These are phyloP conservation scores for Torymus texanus DNA, from an alignment of 2,888 invertebrate species.

Conservation along the genomic window DNA sequence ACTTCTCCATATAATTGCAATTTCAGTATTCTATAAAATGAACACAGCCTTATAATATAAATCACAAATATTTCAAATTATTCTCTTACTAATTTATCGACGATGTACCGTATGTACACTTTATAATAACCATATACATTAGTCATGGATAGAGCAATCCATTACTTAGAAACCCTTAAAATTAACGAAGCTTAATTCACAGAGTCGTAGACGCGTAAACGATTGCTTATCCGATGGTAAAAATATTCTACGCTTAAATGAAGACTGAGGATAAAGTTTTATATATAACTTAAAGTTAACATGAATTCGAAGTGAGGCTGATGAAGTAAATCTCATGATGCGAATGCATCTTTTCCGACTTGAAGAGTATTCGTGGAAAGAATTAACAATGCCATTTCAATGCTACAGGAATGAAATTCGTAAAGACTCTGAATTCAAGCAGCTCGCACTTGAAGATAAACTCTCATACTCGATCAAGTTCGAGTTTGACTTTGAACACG, in stretches of 20 bases:
- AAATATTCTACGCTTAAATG: constrained; percentile 38
- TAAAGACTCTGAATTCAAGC: background rate
- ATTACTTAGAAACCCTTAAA: constrained; percentile 41
- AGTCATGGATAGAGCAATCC: constrained; percentile 23
- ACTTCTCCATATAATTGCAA: constrained; percentile 55
- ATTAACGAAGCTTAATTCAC: constrained; percentile 41
- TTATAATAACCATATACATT: constrained; percentile 49
- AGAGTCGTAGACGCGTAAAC: constrained; percentile 17
- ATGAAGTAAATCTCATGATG: constrained; percentile 32
- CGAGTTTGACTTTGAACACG: background rate
- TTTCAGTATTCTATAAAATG: constrained; percentile 51
- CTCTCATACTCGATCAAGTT: background rate
- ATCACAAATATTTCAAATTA: constrained; percentile 56
- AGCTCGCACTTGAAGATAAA: background rate
- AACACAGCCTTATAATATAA: constrained; percentile 57
- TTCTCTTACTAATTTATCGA: constrained; percentile 46
- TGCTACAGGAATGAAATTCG: constrained; percentile 29
- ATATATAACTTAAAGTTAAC: constrained; percentile 46
- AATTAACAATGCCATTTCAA: constrained; percentile 33
- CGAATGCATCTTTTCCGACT: constrained; percentile 12
- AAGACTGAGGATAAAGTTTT: constrained; percentile 9
- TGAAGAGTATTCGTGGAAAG: constrained; percentile 19
- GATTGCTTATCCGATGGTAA: constrained; percentile 26
- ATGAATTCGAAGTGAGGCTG: constrained; percentile 26
- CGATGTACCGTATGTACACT: constrained; percentile 53